Evolutionary conservation across 2,888 invertebrate genomes (phyloP), one percentile per base, ranked within the genome.

Genomic region (Leptothorax acervorum): DNA sequence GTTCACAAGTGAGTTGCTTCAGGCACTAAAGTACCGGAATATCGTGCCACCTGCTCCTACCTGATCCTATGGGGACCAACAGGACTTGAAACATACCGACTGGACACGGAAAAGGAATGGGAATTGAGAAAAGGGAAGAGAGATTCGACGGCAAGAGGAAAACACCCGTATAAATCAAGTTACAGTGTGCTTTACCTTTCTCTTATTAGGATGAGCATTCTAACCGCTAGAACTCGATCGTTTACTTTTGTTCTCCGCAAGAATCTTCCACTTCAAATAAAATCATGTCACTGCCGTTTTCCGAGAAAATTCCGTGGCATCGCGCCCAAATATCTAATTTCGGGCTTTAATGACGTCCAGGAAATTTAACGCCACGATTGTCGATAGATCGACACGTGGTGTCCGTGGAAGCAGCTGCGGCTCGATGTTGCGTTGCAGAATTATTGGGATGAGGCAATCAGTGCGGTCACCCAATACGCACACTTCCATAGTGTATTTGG

Each of bases 131-230:
- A 51, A 60, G 18, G 3, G 12, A 48, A 79, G 45, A 71, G 23
- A 48, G 48, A 76, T 84, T 88, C 89, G 73, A 86, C 74, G 74
- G 86, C 84, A 83, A 89, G 87, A 87, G 86, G 90, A 90, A 91
- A 92, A 93, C 92, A 92, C 81, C 88, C 88, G 87, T 90, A 93
- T 93, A 93, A 93, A 93, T 93, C 93, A 92, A 88, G 87, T 89
- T 90, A 88, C 86, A 85, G 84, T 85, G 84, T 85, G 82, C 89
- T 87, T 88, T 28, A 39, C 85, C 84, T 84, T 84, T 88, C 86
- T 85, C 86, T 87, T 90, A 88, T 89, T 88, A 88, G 86, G 75
- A 87, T 83, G 87, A 86, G 71, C 86, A 78, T 81, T 87, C 83
- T 85, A 87, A 90, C 89, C 87, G 65, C 88, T 85, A 84, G 84